A percentile compares a stretch with the other conserved stretches of the same genome.
Evolutionary conservation across 2,797 vertebrate genomes (phyloP).

Genomic region (Nyctibius grandis): DNA sequence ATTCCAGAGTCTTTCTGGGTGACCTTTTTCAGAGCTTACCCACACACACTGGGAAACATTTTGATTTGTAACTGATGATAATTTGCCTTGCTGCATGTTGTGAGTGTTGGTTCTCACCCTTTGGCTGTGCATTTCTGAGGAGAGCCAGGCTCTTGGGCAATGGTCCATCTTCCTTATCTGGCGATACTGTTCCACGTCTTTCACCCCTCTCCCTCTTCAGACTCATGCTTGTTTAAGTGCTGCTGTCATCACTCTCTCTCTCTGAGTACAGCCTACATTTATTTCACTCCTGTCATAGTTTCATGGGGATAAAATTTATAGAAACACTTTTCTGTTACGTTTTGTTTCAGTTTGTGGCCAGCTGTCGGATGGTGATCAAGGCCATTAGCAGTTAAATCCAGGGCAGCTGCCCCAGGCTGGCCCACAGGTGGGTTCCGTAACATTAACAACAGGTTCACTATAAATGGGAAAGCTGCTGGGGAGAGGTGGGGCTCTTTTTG

Average conservation of each 20-base stretch:
- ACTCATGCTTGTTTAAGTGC: fast-evolving
- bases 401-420: too few relatives aligned
- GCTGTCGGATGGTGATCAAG: too few relatives aligned
- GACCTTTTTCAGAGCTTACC: background rate
- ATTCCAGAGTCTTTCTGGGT: background rate
- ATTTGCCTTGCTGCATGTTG: background rate
- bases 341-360: too few relatives aligned
- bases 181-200: fast-evolving
- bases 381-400: too few relatives aligned
- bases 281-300: too few relatives aligned
- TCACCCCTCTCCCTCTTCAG: background rate
- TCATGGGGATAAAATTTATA: too few relatives aligned
- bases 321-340: too few relatives aligned
- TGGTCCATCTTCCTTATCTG: background rate
- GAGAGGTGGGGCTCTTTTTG: too few relatives aligned
- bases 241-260: background rate
- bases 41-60: background rate
- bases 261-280: background rate
- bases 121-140: background rate
- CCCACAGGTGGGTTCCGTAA: too few relatives aligned
- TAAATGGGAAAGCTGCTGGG: too few relatives aligned
- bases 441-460: too few relatives aligned
- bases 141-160: background rate
- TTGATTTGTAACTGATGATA: background rate
- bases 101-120: background rate